phyloP scores from a whole-genome alignment of 2,888 invertebrate genomes.

The Julus scandinavius region DNA sequence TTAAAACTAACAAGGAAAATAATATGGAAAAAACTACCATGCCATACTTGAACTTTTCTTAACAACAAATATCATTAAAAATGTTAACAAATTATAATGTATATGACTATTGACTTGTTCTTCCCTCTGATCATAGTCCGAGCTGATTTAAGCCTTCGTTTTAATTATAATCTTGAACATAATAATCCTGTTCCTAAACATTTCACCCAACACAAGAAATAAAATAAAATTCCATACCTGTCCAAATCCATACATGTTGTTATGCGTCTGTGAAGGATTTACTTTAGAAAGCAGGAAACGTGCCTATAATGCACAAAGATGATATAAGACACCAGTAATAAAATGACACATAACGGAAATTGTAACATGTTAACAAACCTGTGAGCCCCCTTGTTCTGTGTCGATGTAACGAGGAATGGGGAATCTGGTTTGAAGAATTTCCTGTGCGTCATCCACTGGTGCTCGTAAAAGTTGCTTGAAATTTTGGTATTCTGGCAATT shows the following conservation, averaged over 20 bases:
- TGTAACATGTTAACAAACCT: constrained; percentile 68
- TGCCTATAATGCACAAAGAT: constrained; percentile 73
- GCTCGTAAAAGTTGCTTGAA: constrained; percentile 96
- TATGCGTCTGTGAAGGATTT: constrained; percentile 99
- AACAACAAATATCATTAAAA: too few species aligned
- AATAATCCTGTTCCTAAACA: too few species aligned
- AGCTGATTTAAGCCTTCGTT: too few species aligned
- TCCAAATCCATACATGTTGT: constrained; percentile 94
- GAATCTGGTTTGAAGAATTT: constrained; percentile 94
- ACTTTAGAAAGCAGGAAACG: constrained; percentile 98
- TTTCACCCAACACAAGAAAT: constrained; percentile 65
- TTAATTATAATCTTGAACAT: too few species aligned
- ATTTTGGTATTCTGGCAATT: constrained; percentile 96
- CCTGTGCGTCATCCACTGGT: constrained; percentile 96
- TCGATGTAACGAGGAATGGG: constrained; percentile 99
- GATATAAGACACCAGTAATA: not conserved
- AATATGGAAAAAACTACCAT: too few species aligned
- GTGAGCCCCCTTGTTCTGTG: constrained; percentile 99
- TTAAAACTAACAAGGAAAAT: too few species aligned
- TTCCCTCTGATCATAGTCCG: too few species aligned
- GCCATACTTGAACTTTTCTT: too few species aligned
- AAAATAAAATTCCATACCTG: constrained; percentile 72
- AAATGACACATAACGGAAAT: not conserved
- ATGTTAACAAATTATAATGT: too few species aligned
- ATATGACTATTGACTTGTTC: too few species aligned